Evolutionary conservation across 2,113 vertebrate species (phyloP).

Genomic region (Apistogramma diplotaenia): DNA sequence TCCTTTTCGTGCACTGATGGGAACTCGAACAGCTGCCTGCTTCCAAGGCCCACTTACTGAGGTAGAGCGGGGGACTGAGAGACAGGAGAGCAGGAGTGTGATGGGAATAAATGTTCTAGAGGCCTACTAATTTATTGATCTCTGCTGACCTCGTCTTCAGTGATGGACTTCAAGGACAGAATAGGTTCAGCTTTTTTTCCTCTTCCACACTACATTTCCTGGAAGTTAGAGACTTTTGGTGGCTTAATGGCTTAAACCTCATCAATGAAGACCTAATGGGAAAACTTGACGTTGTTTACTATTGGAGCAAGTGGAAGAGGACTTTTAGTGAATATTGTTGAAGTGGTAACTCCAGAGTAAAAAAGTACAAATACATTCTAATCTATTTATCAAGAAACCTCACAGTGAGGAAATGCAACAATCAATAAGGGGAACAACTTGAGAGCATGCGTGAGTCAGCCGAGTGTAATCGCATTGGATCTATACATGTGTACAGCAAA

Average conservation of each 20-base stretch:
- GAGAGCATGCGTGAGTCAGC: constrained; percentile 48
- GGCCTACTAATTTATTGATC: constrained; percentile 55
- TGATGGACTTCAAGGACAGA: constrained; percentile 36
- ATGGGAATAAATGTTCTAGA: constrained; percentile 42
- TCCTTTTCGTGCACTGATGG: constrained; percentile 40
- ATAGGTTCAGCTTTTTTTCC: background rate
- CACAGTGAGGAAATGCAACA: constrained; percentile 23
- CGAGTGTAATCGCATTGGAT: constrained; percentile 46
- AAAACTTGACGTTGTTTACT: constrained; percentile 32
- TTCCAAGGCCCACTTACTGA: constrained; percentile 41
- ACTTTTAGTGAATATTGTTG: constrained; percentile 21
- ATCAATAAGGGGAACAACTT: constrained; percentile 52
- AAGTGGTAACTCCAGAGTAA: constrained; percentile 30
- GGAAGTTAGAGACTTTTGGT: constrained; percentile 6
- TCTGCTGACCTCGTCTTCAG: constrained; percentile 46
- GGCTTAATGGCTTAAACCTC: constrained; percentile 48
- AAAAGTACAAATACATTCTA: constrained; percentile 33
- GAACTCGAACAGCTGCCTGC: constrained; percentile 67
- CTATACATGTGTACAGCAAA: constrained; percentile 8
- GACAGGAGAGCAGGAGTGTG: background rate
- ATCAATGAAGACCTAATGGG: constrained; percentile 30
- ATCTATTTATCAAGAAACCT: constrained; percentile 55
- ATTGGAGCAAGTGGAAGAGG: background rate
- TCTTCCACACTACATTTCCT: constrained; percentile 33
- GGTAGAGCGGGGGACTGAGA: constrained; percentile 23